Evolutionary conservation across 2,113 vertebrate species (phyloP).

Genomic region (Equus quagga): DNA sequence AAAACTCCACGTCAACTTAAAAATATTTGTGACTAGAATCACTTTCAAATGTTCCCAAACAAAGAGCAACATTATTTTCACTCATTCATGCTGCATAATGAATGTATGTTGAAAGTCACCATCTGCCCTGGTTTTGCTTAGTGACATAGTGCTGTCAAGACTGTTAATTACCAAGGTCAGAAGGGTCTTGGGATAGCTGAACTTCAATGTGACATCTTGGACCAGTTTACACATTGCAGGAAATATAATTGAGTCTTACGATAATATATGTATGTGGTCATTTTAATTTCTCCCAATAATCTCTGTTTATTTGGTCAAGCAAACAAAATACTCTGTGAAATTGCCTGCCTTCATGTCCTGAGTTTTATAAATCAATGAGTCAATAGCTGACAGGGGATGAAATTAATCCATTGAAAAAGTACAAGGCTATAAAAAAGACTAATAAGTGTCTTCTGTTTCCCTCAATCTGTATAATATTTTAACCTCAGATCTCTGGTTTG

Average conservation of each 20-base stretch:
- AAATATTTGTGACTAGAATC: conserved; percentile 24
- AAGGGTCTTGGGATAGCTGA: neutral
- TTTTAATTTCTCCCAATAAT: conserved; percentile 48
- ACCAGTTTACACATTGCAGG: conserved; percentile 48
- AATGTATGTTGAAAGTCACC: conserved; percentile 52
- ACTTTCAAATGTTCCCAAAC: conserved; percentile 37
- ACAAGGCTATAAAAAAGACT: neutral
- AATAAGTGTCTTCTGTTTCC: neutral
- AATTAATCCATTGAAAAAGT: conserved; percentile 48
- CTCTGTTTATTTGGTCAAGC: conserved; percentile 29
- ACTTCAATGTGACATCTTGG: neutral
- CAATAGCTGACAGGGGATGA: neutral
- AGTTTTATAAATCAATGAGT: conserved; percentile 47
- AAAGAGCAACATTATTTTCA: conserved; percentile 47
- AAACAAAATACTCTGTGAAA: conserved; percentile 39
- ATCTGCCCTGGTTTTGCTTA: conserved; percentile 64
- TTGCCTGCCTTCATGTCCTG: neutral
- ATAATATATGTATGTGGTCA: neutral
- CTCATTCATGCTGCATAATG: conserved; percentile 30
- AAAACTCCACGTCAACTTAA: conserved; percentile 43
- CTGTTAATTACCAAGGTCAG: conserved; percentile 55
- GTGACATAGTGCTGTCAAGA: conserved; percentile 40
- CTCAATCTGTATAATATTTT: neutral
- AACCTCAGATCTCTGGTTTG: neutral
- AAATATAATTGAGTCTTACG: conserved; percentile 30